Evolutionary conservation across 1,140 invertebrate genomes (phyloP).

Genomic region (Battus philenor): DNA sequence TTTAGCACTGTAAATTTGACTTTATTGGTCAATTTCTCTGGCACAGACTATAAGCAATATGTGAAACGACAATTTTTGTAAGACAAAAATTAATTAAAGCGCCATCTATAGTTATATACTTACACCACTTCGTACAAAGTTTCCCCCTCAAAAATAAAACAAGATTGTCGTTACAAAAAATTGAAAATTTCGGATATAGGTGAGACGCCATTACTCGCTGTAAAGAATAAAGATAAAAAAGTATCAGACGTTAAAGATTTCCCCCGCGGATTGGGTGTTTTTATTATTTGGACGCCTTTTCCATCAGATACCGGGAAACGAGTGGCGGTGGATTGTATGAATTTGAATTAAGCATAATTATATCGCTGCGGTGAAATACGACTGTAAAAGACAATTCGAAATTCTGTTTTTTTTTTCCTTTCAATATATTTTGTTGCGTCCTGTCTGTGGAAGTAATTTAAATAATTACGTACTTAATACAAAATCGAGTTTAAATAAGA

Average conservation of each 20-base stretch:
- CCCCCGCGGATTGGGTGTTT: slow-evolving; percentile 34
- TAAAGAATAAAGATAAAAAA: slow-evolving; percentile 40
- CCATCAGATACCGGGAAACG: slow-evolving; percentile 28
- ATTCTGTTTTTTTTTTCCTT: not conserved
- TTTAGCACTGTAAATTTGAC: too few relatives aligned
- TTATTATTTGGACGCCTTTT: slow-evolving; percentile 31
- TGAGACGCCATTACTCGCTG: slow-evolving; percentile 33
- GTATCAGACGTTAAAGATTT: slow-evolving; percentile 33
- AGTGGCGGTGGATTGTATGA: slow-evolving; percentile 19
- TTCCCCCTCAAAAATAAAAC: too few relatives aligned
- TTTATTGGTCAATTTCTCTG: too few relatives aligned
- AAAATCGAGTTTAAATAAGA: too few relatives aligned
- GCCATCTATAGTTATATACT: too few relatives aligned
- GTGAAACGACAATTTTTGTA: too few relatives aligned
- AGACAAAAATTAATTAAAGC: too few relatives aligned
- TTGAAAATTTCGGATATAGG: slow-evolving; percentile 21
- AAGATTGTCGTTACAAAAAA: slow-evolving; percentile 17
- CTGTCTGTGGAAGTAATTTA: too few relatives aligned
- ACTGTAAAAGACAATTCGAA: not conserved
- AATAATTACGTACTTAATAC: too few relatives aligned
- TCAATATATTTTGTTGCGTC: slow-evolving; percentile 4
- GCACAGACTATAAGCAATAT: too few relatives aligned
- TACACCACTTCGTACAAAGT: too few relatives aligned
- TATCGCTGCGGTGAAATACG: slow-evolving; percentile 5
- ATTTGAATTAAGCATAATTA: slow-evolving; percentile 25